phyloP scores from a whole-genome alignment of 1,140 invertebrate genomes.

The Contarinia nasturtii region DNA sequence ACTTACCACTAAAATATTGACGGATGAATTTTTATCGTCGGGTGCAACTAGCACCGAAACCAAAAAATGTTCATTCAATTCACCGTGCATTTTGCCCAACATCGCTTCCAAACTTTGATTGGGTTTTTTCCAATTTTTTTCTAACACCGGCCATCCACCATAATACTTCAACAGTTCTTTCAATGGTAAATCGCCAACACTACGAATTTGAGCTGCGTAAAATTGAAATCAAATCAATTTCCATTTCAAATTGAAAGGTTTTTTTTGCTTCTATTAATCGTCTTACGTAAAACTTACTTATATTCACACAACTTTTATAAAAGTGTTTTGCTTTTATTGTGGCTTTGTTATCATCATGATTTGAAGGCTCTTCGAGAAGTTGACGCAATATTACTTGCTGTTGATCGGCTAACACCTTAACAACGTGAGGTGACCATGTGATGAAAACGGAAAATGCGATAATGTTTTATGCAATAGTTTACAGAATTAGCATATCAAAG shows the following conservation, averaged over 20 bases:
- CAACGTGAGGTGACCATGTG: no score
- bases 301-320: constrained; percentile 73
- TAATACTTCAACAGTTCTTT: constrained; percentile 34
- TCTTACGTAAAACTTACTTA: constrained; percentile 42
- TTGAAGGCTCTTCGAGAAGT: constrained; percentile 46
- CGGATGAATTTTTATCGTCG: constrained; percentile 68
- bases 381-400: constrained; percentile 68
- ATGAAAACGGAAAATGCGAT: not conserved
- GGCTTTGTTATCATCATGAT: constrained; percentile 41
- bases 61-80: constrained; percentile 54
- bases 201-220: constrained; percentile 38
- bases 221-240: not conserved
- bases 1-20: constrained; percentile 68
- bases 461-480: not conserved
- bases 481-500: not conserved
- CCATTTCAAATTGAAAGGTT: not conserved
- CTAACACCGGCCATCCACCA: constrained; percentile 62
- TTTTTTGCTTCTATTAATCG: not conserved
- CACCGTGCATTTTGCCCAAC: constrained; percentile 43
- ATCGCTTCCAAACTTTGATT: constrained; percentile 32
- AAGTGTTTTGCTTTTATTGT: constrained; percentile 67
- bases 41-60: constrained; percentile 67
- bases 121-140: constrained; percentile 39
- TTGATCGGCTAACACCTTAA: constrained; percentile 56
- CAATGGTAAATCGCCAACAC: constrained; percentile 43